Percentiles rank a stretch among this genome's conserved stretches.
Conservation (phyloP, 2,113 vertebrate genomes). For the Leptocoma aspasia region DNA sequence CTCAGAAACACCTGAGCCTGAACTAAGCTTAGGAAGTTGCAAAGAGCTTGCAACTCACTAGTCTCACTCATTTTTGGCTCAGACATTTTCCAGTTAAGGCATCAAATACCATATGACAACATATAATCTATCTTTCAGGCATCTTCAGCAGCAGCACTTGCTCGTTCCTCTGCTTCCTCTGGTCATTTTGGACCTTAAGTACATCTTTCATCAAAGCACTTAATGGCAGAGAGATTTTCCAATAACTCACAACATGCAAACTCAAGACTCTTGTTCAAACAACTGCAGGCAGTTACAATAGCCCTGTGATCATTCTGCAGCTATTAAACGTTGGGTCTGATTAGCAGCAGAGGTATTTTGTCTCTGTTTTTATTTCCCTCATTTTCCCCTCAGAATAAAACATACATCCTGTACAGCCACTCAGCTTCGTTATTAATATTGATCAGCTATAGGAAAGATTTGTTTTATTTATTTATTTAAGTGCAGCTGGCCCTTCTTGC, state of each 20-base stretch:
- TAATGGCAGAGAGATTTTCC: conserved; percentile 53
- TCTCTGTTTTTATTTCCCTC: conserved; percentile 29
- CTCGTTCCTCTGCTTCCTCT: conserved; percentile 33
- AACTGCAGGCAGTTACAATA: conserved; percentile 39
- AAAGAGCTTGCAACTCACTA: conserved; percentile 17
- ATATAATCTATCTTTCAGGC: conserved; percentile 55
- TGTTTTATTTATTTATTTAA: background rate
- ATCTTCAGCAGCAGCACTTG: background rate
- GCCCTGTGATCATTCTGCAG: background rate
- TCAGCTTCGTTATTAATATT: conserved; percentile 43
- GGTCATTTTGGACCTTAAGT: conserved; percentile 55
- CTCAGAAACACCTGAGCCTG: conserved; percentile 30
- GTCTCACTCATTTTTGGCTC: conserved; percentile 46
- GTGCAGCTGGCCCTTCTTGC: background rate
- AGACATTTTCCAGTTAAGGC: conserved; percentile 51
- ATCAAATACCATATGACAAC: conserved; percentile 47
- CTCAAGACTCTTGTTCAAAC: conserved; percentile 34
- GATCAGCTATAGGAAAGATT: conserved; percentile 22
- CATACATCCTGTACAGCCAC: background rate
- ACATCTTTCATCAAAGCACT: conserved; percentile 57
- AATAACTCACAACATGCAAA: conserved; percentile 50
- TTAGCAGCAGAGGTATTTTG: background rate
- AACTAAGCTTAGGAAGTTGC: conserved; percentile 8
- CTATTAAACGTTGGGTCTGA: conserved; percentile 23
- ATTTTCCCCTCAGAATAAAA: conserved; percentile 38